These are phyloP conservation scores for Ptychodera flava DNA, from an alignment of 35 echinoderm and acorn worm genomes.

Conservation along the genomic window DNA sequence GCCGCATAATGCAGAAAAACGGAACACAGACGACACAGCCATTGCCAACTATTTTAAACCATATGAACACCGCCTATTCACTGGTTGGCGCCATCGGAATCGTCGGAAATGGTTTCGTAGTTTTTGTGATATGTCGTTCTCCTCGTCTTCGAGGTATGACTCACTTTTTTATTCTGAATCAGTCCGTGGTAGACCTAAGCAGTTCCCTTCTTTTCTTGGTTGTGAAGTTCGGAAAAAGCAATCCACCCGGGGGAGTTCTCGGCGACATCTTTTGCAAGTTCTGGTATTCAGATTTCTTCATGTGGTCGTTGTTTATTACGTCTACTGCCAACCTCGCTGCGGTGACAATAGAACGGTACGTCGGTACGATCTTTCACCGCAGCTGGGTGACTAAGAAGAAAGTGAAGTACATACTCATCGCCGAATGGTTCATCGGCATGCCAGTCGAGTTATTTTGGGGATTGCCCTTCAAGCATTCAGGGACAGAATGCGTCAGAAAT, in stretches of 20 bases:
- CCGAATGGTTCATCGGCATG: constrained; percentile 5
- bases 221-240: neutral
- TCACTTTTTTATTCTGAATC: neutral
- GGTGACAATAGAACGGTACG: constrained; percentile 41
- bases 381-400: neutral
- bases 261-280: neutral
- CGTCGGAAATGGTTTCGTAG: neutral
- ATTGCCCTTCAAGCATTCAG: neutral
- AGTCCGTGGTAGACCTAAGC: neutral
- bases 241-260: neutral
- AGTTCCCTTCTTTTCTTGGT: neutral
- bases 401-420: neutral
- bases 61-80: too few relatives aligned
- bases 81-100: neutral
- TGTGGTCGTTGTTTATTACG: constrained; percentile 13
- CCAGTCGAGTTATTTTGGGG: constrained; percentile 3
- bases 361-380: constrained; percentile 25
- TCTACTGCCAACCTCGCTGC: constrained; percentile 8
- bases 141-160: neutral
- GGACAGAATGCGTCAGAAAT: neutral
- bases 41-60: too few relatives aligned
- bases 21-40: too few relatives aligned
- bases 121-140: neutral
- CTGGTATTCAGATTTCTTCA: neutral
- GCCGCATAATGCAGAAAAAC: too few relatives aligned